phyloP scores from a whole-genome alignment of 2,888 invertebrate genomes.

The Pollenia amentaria region DNA sequence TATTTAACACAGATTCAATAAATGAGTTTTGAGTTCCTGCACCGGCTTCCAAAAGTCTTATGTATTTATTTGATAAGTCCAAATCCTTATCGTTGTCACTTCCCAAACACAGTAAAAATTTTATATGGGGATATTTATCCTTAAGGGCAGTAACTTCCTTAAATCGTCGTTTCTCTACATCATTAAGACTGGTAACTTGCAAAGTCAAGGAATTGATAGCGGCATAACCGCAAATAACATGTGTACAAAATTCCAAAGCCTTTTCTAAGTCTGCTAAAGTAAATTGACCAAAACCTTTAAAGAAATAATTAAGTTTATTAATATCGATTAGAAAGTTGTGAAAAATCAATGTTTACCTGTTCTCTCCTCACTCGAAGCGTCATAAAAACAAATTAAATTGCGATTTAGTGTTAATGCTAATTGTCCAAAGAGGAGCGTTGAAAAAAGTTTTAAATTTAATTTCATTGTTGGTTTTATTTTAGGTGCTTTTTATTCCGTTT shows the following conservation, averaged over 20 bases:
- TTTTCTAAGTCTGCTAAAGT: conserved; percentile 89
- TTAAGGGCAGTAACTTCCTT: conserved; percentile 89
- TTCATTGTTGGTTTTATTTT: conserved; percentile 44
- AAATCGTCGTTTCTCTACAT: conserved; percentile 89
- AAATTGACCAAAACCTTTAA: conserved; percentile 91
- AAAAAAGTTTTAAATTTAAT: conserved; percentile 34
- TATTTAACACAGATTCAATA: conserved; percentile 89
- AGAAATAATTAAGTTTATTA: background rate
- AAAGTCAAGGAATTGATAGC: conserved; percentile 89
- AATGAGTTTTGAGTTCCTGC: conserved; percentile 88
- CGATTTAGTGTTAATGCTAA: conserved; percentile 23
- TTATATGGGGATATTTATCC: conserved; percentile 88
- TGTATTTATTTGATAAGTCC: conserved; percentile 89
- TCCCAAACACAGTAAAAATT: conserved; percentile 90
- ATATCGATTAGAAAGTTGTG: background rate
- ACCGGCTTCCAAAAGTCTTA: conserved; percentile 88
- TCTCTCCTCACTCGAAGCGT: conserved; percentile 56
- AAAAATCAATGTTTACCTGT: conserved; percentile 37
- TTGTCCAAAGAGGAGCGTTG: conserved; percentile 15
- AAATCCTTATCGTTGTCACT: conserved; percentile 89
- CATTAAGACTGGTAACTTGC: conserved; percentile 89
- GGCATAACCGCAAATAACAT: conserved; percentile 91
- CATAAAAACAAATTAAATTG: conserved; percentile 70
- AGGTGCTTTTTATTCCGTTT: background rate
- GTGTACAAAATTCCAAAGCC: conserved; percentile 91